These are phyloP conservation scores for Halcyon leucocephala DNA, from an alignment of 2,797 vertebrate genomes.

Conservation along the genomic window DNA sequence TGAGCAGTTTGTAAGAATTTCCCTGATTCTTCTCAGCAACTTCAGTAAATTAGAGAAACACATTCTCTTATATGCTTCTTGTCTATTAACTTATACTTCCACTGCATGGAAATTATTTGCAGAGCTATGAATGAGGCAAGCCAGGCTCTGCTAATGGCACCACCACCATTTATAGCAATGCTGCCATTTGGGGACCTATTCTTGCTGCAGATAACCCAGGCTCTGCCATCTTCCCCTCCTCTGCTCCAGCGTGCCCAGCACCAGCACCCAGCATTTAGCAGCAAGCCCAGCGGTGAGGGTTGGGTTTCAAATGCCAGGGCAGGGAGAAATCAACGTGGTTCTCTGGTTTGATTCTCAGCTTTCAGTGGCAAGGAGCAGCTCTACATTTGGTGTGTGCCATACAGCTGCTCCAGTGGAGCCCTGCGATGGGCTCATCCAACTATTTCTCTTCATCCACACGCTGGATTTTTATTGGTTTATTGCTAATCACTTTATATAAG, in stretches of 20 bases:
- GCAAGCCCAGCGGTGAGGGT: not conserved
- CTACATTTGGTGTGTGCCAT: not conserved
- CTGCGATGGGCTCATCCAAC: not conserved
- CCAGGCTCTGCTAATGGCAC: not conserved
- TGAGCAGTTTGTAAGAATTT: not conserved
- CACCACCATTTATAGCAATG: not conserved
- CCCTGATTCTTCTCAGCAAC: not conserved
- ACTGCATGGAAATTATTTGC: not conserved
- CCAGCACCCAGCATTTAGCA: not conserved
- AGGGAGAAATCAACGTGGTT: not conserved
- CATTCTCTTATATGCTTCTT: not conserved
- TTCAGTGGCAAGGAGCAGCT: not conserved
- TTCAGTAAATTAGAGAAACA: not conserved
- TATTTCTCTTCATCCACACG: not conserved
- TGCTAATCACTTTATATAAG: not conserved
- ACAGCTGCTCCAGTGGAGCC: not conserved
- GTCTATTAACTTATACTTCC: not conserved
- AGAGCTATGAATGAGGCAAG: not conserved
- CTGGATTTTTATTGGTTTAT: not conserved
- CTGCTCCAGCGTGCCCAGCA: not conserved
- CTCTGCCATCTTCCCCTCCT: not conserved
- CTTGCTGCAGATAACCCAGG: not conserved
- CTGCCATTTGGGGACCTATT: not conserved
- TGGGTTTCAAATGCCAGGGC: not conserved
- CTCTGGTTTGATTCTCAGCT: not conserved